phyloP scores from a whole-genome alignment of 2,888 invertebrate species.

The Lithodes maja region DNA sequence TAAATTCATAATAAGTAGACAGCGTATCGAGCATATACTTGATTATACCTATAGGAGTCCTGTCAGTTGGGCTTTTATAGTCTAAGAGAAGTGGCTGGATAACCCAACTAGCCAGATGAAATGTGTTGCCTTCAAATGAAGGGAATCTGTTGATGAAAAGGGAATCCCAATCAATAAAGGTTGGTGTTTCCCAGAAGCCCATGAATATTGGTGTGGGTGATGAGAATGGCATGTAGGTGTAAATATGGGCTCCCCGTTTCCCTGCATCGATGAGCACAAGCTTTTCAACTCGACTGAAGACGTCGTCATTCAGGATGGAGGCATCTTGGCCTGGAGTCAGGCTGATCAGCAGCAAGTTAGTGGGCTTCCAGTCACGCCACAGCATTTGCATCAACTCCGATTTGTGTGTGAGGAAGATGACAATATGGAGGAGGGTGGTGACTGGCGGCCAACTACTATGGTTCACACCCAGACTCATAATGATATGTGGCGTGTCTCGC shows the following conservation, averaged over 20 bases:
- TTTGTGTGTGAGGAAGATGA: slow-evolving; percentile 7
- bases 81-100: too few species aligned
- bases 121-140: too few species aligned
- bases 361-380: background rate
- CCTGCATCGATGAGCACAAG: background rate
- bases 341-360: too few species aligned
- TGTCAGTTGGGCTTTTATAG: background rate
- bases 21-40: slow-evolving; percentile 41
- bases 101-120: too few species aligned
- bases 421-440: slow-evolving; percentile 6
- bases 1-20: slow-evolving; percentile 33
- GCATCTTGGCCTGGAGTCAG: too few species aligned
- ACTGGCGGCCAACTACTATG: too few species aligned
- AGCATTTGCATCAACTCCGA: background rate
- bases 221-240: background rate
- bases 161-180: too few species aligned
- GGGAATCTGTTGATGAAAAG: too few species aligned
- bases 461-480: background rate
- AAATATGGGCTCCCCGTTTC: too few species aligned
- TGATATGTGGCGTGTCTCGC: too few species aligned
- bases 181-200: too few species aligned
- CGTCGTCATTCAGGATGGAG: too few species aligned
- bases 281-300: background rate
- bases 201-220: background rate
- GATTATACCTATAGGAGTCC: background rate